phyloP scores from a whole-genome alignment of 2,113 vertebrate genomes.

The Varanus komodoensis region DNA sequence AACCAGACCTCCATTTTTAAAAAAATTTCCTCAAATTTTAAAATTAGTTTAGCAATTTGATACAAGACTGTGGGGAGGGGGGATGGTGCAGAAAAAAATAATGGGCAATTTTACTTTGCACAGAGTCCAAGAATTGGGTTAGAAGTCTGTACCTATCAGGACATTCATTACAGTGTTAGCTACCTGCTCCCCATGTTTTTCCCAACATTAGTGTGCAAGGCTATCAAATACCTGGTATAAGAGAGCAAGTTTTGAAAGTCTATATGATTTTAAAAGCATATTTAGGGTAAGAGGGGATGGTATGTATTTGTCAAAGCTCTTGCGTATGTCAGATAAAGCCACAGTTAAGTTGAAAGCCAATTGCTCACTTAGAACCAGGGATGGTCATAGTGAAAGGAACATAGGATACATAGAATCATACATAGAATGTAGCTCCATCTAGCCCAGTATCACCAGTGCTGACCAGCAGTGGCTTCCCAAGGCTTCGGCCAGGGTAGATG shows the following conservation, averaged over 20 bases:
- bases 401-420: too few species aligned
- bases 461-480: too few species aligned
- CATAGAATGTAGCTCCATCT: too few species aligned
- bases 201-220: neutral
- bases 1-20: neutral
- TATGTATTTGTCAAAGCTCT: neutral
- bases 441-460: too few species aligned
- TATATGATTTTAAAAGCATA: neutral
- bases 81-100: neutral
- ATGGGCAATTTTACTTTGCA: neutral
- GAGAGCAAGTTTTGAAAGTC: neutral
- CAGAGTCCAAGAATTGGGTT: neutral
- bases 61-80: too few species aligned
- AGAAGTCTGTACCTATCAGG: neutral
- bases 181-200: neutral
- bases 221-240: neutral
- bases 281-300: neutral
- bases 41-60: too few species aligned
- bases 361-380: neutral
- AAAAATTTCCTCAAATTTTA: neutral
- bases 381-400: neutral
- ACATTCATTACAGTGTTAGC: neutral
- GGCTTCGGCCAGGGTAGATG: too few species aligned
- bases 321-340: neutral
- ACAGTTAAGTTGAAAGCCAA: neutral